A percentile compares a stretch with the other conserved stretches of the same genome.
phyloP scores from a whole-genome alignment of 2,888 invertebrate genomes.

The Amphipyra tragopoginis region DNA sequence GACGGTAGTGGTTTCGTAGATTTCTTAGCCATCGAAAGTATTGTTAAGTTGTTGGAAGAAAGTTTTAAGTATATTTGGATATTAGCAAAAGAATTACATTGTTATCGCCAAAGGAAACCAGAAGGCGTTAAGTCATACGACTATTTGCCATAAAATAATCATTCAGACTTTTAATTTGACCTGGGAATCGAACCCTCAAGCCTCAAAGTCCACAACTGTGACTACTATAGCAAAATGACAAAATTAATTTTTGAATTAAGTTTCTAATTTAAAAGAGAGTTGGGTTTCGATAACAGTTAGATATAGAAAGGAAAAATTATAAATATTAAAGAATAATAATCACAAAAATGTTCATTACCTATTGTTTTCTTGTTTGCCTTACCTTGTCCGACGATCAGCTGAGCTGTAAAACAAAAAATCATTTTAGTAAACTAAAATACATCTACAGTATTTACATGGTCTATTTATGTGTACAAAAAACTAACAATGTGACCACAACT shows the following conservation, averaged over 20 bases:
- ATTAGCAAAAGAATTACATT: not conserved
- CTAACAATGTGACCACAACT: no score
- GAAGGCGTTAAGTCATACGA: no score
- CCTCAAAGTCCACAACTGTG: not conserved
- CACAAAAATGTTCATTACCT: constrained; percentile 65
- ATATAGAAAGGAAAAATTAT: constrained; percentile 19
- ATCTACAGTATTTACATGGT: not conserved
- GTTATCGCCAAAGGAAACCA: no score
- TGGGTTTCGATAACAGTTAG: not conserved
- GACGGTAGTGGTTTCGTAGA: constrained; percentile 33
- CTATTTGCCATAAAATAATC: no score
- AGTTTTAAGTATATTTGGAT: not conserved
- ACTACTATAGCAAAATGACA: no score
- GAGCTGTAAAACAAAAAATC: constrained; percentile 91
- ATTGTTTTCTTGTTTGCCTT: constrained; percentile 79
- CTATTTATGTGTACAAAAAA: no score
- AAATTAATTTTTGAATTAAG: no score
- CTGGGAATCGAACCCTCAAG: constrained; percentile 11
- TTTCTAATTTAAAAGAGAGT: not conserved
- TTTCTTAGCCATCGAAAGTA: constrained; percentile 12
- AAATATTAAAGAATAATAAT: constrained; percentile 44
- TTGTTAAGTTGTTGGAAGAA: not conserved
- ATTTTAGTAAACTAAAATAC: constrained; percentile 50
- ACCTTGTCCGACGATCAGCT: constrained; percentile 98
- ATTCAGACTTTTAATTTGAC: no score